Evolutionary conservation across 1,140 invertebrate species (phyloP), one percentile per base, ranked within the genome.

Genomic region (Propsilocerus akamusi): DNA sequence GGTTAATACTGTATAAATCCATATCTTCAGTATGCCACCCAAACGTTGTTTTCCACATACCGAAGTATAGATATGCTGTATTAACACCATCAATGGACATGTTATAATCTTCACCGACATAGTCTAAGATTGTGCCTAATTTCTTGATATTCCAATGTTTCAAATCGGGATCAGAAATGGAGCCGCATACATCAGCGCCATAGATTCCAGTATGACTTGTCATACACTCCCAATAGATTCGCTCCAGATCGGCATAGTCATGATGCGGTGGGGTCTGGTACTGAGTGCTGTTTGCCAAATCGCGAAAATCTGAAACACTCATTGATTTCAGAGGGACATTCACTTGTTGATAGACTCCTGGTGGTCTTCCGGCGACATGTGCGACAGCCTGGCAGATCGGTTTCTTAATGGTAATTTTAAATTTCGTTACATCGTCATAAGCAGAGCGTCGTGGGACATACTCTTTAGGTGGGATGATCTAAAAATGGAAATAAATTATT

Each of bases 11-110:
- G 67, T 99, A 99, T 1, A 99, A 68, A 71, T 99, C 96, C 93
- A 98, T 97, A 61, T 99, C 97, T 71, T 99, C 97, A 0, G 93
- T 97, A 60, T 99, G 96, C 96, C 96, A 99, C 0, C 94, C 90
- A 68, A 99, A 99, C 0, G 92, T 95, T 0, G 94, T 97, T 68
- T 98, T 99, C 93, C 94, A 99, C 94, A 98, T 99, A 25, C 97
- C 97, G 70, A 98, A 99, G 66, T 99, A 99, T 6, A 99, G 67
- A 68, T 99, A 99, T 0, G 95, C 91, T 0, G 95, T 99, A 65
- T 98, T 99, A 0, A 99, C 97, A 12, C 96, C 96, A 60, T 94
- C 88, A 46, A 99, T 98, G 54, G 88, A 84, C 46, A 97, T 93
- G 2, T 91, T 91, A 70, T 97, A 96, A 64, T 97, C 91, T 59